Evolutionary conservation across 2,888 invertebrate species (phyloP).

Genomic region (Acanthosepion pharaonis): DNA sequence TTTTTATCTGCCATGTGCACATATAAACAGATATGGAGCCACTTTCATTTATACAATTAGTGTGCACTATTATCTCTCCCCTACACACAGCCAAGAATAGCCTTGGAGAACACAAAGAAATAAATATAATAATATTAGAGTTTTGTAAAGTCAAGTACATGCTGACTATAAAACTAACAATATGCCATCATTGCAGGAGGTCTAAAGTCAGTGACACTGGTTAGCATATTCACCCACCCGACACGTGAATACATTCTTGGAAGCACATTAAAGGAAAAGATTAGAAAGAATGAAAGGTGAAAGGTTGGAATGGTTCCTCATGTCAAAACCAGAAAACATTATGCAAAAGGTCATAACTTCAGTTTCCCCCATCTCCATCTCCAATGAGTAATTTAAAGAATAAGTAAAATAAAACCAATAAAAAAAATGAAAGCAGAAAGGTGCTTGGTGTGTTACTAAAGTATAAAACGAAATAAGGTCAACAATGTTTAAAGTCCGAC

Average conservation of each 20-base stretch:
- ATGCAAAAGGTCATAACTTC: not conserved
- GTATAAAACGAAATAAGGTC: too few species aligned
- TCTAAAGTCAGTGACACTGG: not conserved
- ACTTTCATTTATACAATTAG: too few species aligned
- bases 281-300: not conserved
- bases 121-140: too few species aligned
- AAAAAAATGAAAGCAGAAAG: too few species aligned
- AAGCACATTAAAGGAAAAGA: not conserved
- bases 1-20: too few species aligned
- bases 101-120: not conserved
- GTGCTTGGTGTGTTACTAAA: too few species aligned
- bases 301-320: not conserved
- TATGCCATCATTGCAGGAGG: not conserved
- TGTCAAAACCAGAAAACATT: constrained; percentile 20
- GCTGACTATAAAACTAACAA: not conserved
- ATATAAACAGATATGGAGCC: too few species aligned
- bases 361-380: not conserved
- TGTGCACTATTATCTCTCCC: too few species aligned
- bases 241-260: not conserved
- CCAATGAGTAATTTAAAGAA: not conserved
- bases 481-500: too few species aligned
- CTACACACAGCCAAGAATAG: not conserved
- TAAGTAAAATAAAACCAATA: too few species aligned
- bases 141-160: not conserved
- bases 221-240: not conserved